phyloP scores from a whole-genome alignment of 2,113 vertebrate species.

The Tautogolabrus adspersus region DNA sequence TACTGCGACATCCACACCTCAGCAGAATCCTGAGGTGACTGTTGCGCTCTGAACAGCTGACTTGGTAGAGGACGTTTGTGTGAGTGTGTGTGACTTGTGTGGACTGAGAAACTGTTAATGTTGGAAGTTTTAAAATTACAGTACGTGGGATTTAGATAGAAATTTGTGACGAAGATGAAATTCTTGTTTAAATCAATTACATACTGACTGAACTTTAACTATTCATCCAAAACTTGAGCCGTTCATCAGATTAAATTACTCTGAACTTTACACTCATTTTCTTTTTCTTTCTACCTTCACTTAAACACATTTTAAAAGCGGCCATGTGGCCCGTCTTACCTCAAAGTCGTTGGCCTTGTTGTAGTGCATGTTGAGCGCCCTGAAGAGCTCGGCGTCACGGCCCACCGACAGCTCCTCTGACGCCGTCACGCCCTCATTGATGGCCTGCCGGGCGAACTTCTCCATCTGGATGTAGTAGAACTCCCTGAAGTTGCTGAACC shows the following conservation, averaged over 20 bases:
- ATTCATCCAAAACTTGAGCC: background rate
- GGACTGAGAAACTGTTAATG: background rate
- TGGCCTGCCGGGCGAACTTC: constrained; percentile 98
- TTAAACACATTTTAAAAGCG: too few relatives aligned
- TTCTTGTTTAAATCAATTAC: too few relatives aligned
- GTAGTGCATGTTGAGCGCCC: constrained; percentile 99
- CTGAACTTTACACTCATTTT: too few relatives aligned
- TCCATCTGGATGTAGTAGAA: constrained; percentile 99
- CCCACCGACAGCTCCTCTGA: constrained; percentile 93
- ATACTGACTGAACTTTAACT: too few relatives aligned
- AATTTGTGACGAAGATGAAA: too few relatives aligned
- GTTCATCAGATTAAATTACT: too few relatives aligned
- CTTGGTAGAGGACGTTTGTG: constrained; percentile 64
- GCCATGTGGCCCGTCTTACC: constrained; percentile 76
- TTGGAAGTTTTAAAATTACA: background rate
- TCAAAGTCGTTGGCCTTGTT: constrained; percentile 99
- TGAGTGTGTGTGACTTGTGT: background rate
- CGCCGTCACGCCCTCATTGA: constrained; percentile 95
- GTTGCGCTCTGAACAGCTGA: constrained; percentile 75
- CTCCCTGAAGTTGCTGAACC: constrained; percentile 99
- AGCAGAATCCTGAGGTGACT: constrained; percentile 78
- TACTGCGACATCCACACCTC: constrained; percentile 74
- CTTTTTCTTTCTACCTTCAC: too few relatives aligned
- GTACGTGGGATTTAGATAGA: background rate
- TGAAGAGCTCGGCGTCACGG: constrained; percentile 96